Evolutionary conservation across 1,140 invertebrate species (phyloP).

Genomic region (Leptopilina boulardi): DNA sequence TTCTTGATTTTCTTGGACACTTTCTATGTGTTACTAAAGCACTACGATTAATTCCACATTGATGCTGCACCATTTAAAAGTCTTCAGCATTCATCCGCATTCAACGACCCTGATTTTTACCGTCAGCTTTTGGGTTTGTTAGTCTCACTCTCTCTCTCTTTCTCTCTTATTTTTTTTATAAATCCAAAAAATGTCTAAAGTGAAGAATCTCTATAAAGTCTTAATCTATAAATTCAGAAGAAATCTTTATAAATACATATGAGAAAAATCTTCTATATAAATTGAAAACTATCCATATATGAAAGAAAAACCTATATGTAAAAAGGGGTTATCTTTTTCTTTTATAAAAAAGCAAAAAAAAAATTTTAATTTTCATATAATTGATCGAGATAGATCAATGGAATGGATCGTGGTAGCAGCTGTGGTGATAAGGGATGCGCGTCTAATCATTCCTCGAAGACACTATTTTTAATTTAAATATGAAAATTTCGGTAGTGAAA

Average conservation of each 20-base stretch:
- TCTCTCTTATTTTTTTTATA: not conserved
- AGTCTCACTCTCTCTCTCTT: too few relatives aligned
- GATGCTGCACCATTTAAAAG: constrained; percentile 73
- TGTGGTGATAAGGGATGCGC: not conserved
- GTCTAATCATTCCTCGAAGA: not conserved
- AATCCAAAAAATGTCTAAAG: not conserved
- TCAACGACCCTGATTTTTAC: not conserved
- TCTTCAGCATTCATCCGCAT: constrained; percentile 34
- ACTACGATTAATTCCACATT: constrained; percentile 66
- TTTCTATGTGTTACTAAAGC: constrained; percentile 69
- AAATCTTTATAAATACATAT: too few relatives aligned
- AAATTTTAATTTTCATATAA: not conserved
- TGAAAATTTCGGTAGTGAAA: not conserved
- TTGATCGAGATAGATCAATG: constrained; percentile 1
- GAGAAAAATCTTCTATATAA: too few relatives aligned
- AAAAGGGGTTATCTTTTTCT: too few relatives aligned
- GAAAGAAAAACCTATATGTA: too few relatives aligned
- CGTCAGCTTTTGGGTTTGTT: too few relatives aligned
- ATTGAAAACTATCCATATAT: too few relatives aligned
- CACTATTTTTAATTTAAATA: not conserved
- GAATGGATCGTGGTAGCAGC: not conserved
- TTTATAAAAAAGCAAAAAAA: too few relatives aligned
- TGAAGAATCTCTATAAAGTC: not conserved
- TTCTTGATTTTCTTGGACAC: constrained; percentile 71
- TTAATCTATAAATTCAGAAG: too few relatives aligned